Conservation (phyloP, 2,113 vertebrate species). For the Onychostoma macrolepis region DNA sequence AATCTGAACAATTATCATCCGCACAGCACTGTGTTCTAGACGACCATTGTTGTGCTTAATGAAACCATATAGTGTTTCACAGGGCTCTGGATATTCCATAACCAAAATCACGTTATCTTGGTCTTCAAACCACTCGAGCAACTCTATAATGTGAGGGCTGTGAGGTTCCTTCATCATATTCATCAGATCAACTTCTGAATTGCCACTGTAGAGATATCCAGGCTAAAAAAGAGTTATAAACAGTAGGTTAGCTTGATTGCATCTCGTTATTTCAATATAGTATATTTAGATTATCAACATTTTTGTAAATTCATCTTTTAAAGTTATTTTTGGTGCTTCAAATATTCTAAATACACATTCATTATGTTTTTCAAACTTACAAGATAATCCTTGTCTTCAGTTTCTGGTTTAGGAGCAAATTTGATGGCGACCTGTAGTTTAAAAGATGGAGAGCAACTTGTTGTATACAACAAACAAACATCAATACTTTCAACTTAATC, state of each 20-base stretch:
- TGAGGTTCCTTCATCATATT: not conserved
- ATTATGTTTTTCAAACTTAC: not conserved
- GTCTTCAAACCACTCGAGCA: not conserved
- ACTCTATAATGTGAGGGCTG: not conserved
- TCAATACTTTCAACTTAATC: not conserved
- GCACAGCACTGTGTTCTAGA: too few relatives aligned
- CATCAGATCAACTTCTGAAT: not conserved
- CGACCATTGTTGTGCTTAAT: too few relatives aligned
- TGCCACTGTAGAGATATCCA: not conserved
- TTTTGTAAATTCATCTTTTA: not conserved
- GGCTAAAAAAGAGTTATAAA: not conserved
- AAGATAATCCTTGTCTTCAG: not conserved
- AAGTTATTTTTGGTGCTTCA: not conserved
- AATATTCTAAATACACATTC: not conserved
- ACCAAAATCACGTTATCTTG: too few relatives aligned
- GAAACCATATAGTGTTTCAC: too few relatives aligned
- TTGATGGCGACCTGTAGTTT: not conserved
- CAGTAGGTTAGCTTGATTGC: not conserved
- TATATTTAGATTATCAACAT: not conserved
- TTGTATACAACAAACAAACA: not conserved
- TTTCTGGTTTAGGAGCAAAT: not conserved
- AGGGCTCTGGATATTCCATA: too few relatives aligned
- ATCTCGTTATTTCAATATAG: not conserved
- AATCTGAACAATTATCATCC: too few relatives aligned
- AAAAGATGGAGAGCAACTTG: not conserved